Evolutionary conservation across 2,888 invertebrate genomes (phyloP).

Genomic region (Tiphia femorata): DNA sequence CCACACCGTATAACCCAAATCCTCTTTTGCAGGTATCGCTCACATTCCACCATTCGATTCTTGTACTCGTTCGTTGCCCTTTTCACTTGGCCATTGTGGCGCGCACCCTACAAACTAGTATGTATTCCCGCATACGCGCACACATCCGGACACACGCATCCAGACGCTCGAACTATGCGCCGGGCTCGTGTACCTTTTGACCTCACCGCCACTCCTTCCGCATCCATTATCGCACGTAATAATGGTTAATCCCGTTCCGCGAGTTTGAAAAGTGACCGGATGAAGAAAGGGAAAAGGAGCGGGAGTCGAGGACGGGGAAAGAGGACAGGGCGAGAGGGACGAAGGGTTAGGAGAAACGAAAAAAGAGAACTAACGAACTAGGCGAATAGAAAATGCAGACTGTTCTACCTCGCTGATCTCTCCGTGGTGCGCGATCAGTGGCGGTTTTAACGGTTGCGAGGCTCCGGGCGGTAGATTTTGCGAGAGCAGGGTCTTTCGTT

Average conservation of each 20-base stretch:
- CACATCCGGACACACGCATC: conserved; percentile 1
- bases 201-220: conserved; percentile 10
- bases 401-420: too few species aligned
- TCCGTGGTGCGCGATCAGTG: too few species aligned
- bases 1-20: too few species aligned
- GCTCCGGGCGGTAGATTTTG: too few species aligned
- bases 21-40: too few species aligned
- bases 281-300: neutral
- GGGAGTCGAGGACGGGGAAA: neutral
- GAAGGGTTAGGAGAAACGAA: too few species aligned
- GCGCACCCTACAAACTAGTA: neutral
- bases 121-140: neutral
- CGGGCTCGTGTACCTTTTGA: conserved; percentile 1
- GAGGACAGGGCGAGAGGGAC: neutral
- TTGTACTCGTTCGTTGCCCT: neutral
- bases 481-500: too few species aligned
- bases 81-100: neutral
- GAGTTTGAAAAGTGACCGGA: neutral
- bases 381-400: too few species aligned
- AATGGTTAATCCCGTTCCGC: conserved; percentile 6
- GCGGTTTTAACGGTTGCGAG: too few species aligned
- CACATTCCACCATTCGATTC: conserved; percentile 2
- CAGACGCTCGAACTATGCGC: too few species aligned
- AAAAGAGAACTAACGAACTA: too few species aligned
- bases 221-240: conserved; percentile 9